Conservation (phyloP, 2,888 invertebrate genomes). For the Eupithecia inturbata region DNA sequence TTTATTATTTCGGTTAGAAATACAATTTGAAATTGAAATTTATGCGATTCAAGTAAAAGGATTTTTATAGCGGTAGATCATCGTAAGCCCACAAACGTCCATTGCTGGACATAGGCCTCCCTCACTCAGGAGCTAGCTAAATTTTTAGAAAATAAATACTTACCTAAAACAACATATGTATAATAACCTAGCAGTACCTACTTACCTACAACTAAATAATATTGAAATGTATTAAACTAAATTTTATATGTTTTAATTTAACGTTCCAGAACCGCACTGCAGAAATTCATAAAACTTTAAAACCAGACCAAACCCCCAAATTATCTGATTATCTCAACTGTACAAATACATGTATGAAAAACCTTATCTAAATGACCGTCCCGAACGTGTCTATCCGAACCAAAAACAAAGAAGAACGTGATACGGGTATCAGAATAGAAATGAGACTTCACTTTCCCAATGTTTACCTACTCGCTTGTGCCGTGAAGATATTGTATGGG, state of each 20-base stretch:
- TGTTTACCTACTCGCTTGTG: conserved; percentile 19
- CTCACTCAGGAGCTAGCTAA: background rate
- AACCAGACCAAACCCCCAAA: conserved; percentile 13
- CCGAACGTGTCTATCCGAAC: conserved; percentile 41
- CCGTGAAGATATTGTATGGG: conserved; percentile 22
- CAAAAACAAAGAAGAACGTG: conserved; percentile 47
- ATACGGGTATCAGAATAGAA: conserved; percentile 30
- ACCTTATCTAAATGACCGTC: conserved; percentile 44
- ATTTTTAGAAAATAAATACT: background rate
- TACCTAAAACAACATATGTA: no score
- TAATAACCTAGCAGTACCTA: no score
- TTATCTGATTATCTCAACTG: conserved; percentile 27
- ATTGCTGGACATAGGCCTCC: background rate
- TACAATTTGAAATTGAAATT: background rate
- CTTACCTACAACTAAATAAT: background rate
- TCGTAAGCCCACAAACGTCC: background rate
- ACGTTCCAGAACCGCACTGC: background rate
- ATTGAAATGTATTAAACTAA: background rate
- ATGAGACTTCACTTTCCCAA: conserved; percentile 24
- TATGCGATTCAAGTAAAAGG: background rate
- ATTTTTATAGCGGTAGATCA: background rate
- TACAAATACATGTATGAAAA: conserved; percentile 29
- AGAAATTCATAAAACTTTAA: conserved; percentile 9
- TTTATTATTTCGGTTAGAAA: conserved; percentile 6
- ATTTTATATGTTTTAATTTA: background rate